Percentiles rank a stretch among this genome's conserved stretches.
These are phyloP conservation scores for Clanis bilineata DNA, from an alignment of 2,888 invertebrate species.

Conservation along the genomic window DNA sequence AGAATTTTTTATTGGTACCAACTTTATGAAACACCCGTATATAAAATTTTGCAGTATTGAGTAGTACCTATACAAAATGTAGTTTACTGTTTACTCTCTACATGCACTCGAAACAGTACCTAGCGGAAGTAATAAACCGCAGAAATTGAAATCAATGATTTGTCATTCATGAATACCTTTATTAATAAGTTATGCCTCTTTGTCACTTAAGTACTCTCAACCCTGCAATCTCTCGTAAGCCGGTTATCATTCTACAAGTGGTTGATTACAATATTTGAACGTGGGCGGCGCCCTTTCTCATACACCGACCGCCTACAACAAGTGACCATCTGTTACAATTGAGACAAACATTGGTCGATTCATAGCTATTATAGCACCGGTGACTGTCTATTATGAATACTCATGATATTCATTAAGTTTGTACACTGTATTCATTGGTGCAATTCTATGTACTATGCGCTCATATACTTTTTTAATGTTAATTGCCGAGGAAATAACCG, in stretches of 20 bases:
- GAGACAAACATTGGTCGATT: background rate
- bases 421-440: background rate
- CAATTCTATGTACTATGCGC: background rate
- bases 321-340: constrained; percentile 38
- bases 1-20: too few species aligned
- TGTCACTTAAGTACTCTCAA: background rate
- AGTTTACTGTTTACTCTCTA: too few species aligned
- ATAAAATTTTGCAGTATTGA: too few species aligned
- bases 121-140: too few species aligned
- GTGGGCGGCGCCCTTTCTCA: constrained; percentile 70
- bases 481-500: background rate
- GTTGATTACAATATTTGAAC: constrained; percentile 37
- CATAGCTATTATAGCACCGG: background rate
- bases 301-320: constrained; percentile 50
- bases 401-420: background rate
- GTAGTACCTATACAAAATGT: too few species aligned
- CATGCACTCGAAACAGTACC: too few species aligned
- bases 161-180: background rate
- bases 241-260: constrained; percentile 2
- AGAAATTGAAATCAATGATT: background rate
- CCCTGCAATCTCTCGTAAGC: background rate
- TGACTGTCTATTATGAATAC: background rate
- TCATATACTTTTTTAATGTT: background rate
- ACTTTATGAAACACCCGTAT: too few species aligned
- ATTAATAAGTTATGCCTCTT: background rate